phyloP scores from a whole-genome alignment of 2,797 vertebrate species.

The Todus mexicanus region DNA sequence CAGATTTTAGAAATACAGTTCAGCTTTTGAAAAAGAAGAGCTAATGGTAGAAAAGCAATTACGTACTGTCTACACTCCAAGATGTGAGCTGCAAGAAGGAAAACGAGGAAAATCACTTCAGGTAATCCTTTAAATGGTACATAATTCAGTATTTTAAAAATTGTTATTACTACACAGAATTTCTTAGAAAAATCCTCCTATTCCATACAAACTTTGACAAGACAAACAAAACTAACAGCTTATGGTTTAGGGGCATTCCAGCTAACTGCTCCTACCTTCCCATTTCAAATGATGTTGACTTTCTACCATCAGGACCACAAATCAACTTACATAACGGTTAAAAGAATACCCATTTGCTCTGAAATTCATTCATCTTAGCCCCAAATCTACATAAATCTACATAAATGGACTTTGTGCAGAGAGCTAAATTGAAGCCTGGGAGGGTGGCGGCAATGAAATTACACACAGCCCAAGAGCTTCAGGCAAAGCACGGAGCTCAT shows the following conservation, averaged over 20 bases:
- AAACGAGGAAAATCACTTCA: neutral
- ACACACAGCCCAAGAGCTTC: neutral
- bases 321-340: neutral
- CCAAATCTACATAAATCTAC: conserved; percentile 30
- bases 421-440: neutral
- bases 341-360: neutral
- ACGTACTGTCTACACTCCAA: neutral
- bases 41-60: neutral
- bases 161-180: neutral
- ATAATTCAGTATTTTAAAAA: neutral
- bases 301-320: neutral
- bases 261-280: neutral
- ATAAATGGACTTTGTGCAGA: neutral
- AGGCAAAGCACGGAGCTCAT: conserved; percentile 21
- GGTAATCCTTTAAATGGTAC: neutral
- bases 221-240: neutral
- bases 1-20: neutral
- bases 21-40: neutral
- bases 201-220: neutral
- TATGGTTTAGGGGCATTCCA: neutral
- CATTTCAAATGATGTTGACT: neutral
- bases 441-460: neutral
- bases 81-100: neutral
- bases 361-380: neutral
- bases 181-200: neutral